Percentiles rank a stretch among this genome's conserved stretches.
Conservation (phyloP, 2,888 invertebrate genomes). For the Slavum lentiscoides region DNA sequence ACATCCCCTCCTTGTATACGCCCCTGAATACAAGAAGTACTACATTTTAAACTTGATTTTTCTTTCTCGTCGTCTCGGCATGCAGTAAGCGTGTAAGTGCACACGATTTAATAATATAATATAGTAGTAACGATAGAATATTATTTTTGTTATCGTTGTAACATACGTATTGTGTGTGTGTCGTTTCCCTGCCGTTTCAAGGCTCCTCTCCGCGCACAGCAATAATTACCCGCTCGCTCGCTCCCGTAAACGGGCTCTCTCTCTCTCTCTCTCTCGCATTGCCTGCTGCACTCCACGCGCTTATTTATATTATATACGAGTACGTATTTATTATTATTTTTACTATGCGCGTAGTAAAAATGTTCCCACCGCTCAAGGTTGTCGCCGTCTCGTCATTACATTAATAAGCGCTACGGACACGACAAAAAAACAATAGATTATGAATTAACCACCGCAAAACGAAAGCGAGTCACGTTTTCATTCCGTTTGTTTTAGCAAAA, state of each 20-base stretch:
- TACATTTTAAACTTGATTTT: too few relatives aligned
- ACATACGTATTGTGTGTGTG: too few relatives aligned
- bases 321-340: neutral
- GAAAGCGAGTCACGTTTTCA: slow-evolving; percentile 45
- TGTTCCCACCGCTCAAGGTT: slow-evolving; percentile 44
- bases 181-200: neutral
- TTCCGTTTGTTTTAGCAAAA: slow-evolving; percentile 41
- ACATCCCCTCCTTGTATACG: too few relatives aligned
- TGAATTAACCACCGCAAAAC: slow-evolving; percentile 42
- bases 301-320: neutral
- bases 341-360: neutral
- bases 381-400: neutral
- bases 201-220: neutral
- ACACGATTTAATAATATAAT: too few relatives aligned
- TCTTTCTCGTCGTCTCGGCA: too few relatives aligned
- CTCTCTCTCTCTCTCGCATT: neutral
- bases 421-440: slow-evolving; percentile 43
- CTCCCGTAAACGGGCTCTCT: slow-evolving; percentile 15
- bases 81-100: too few relatives aligned
- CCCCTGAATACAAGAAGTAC: too few relatives aligned
- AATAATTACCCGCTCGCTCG: slow-evolving; percentile 3
- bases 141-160: too few relatives aligned
- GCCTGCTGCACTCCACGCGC: neutral
- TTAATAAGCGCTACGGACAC: slow-evolving; percentile 46
- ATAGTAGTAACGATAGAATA: too few relatives aligned